These are phyloP conservation scores for Bolinopsis microptera DNA, from an alignment of 37 sponge, comb jelly and placozoan genomes.

Conservation along the genomic window DNA sequence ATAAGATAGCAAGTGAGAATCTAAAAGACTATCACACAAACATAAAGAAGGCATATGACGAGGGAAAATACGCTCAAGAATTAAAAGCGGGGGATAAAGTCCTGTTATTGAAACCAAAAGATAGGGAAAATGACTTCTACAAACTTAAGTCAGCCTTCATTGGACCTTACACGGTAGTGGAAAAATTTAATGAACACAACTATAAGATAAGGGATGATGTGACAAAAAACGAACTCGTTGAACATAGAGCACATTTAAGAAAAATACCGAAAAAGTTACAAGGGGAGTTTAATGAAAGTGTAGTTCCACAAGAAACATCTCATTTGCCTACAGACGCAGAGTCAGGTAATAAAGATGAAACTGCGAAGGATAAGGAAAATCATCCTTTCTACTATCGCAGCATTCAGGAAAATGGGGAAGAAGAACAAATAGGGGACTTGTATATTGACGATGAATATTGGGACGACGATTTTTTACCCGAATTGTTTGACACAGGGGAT, in stretches of 20 bases:
- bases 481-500: background rate
- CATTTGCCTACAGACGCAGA: background rate
- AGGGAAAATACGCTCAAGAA: background rate
- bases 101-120: no score
- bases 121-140: no score
- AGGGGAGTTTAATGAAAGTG: background rate
- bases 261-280: background rate
- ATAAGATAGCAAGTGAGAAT: background rate
- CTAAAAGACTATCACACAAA: background rate
- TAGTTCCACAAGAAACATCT: background rate
- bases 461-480: background rate
- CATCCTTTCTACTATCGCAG: background rate
- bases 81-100: no score
- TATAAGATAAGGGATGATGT: background rate
- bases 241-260: background rate
- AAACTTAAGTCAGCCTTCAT: no score
- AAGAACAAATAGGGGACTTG: background rate
- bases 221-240: background rate
- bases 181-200: no score
- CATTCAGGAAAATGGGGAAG: background rate
- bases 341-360: background rate
- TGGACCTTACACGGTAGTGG: no score
- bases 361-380: background rate
- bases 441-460: background rate
- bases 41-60: background rate